These are phyloP conservation scores for Etheostoma cragini DNA, from an alignment of 2,113 vertebrate species.

Conservation along the genomic window DNA sequence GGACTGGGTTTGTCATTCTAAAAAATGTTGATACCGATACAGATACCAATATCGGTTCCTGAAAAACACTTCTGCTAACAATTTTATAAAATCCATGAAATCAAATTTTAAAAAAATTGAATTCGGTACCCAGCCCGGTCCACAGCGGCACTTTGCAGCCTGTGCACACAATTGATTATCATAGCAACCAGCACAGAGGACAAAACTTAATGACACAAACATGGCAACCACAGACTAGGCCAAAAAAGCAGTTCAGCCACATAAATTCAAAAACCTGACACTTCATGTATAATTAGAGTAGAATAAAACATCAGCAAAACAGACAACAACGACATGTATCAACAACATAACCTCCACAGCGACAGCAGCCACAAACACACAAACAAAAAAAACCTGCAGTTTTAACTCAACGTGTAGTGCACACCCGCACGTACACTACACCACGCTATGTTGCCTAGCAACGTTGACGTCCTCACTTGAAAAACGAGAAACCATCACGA, in stretches of 20 bases:
- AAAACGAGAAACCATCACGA: neutral
- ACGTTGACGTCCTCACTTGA: neutral
- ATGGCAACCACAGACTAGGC: neutral
- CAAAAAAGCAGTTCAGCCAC: neutral
- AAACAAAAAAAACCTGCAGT: neutral
- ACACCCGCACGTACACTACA: neutral
- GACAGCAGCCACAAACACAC: neutral
- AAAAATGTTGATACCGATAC: no score
- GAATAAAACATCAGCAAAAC: neutral
- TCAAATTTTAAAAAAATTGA: no score
- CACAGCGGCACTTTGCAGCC: neutral
- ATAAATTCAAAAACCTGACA: neutral
- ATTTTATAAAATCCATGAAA: no score
- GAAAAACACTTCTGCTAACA: no score
- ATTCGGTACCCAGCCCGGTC: no score
- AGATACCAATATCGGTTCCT: no score
- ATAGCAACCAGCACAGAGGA: neutral
- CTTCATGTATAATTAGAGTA: neutral
- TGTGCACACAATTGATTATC: neutral
- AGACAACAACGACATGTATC: neutral
- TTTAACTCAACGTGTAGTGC: neutral
- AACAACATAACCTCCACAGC: neutral
- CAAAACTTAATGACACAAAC: neutral
- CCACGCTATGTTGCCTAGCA: neutral
- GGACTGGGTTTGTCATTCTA: no score